Evolutionary conservation across 2,797 vertebrate genomes (phyloP).

Genomic region (Sebastes matsubarae): DNA sequence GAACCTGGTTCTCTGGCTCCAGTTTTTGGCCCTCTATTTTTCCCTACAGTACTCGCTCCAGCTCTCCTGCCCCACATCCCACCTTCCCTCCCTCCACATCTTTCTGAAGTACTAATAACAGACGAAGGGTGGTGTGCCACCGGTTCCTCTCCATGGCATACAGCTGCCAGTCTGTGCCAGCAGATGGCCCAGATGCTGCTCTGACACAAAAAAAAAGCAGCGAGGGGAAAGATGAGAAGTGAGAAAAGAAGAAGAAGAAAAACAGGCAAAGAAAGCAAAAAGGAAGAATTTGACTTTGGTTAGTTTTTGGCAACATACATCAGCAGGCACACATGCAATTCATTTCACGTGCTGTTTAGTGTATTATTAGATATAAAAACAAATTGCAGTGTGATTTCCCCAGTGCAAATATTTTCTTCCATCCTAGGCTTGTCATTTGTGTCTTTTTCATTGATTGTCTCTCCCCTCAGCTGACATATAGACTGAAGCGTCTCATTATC

Average conservation of each 20-base stretch:
- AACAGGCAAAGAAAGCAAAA: slow-evolving; percentile 31
- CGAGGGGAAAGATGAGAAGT: slow-evolving; percentile 46
- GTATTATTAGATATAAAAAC: slow-evolving; percentile 67
- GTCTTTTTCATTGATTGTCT: slow-evolving; percentile 11
- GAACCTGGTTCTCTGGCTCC: slow-evolving; percentile 64
- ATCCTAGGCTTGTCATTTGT: slow-evolving; percentile 1
- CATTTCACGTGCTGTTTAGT: slow-evolving; percentile 49
- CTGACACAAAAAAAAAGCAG: slow-evolving; percentile 4
- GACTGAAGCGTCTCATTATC: not conserved
- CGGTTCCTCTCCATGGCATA: slow-evolving; percentile 30
- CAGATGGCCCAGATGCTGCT: slow-evolving; percentile 48
- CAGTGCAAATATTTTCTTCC: slow-evolving; percentile 30
- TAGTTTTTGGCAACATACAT: slow-evolving; percentile 43
- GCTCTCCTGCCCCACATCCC: slow-evolving; percentile 41
- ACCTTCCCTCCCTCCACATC: slow-evolving; percentile 45
- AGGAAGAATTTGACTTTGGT: slow-evolving; percentile 56
- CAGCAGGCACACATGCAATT: slow-evolving; percentile 54
- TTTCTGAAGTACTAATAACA: slow-evolving; percentile 57
- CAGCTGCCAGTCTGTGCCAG: slow-evolving; percentile 53
- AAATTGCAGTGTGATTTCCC: slow-evolving; percentile 37
- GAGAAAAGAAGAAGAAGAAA: slow-evolving; percentile 32
- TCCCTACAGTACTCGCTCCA: slow-evolving; percentile 35
- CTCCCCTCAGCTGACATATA: not conserved
- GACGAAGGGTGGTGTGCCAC: slow-evolving; percentile 63
- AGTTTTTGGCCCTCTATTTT: slow-evolving; percentile 51